Base-by-base conservation (phyloP, 1,140 invertebrate genomes). In the Heliconius melpomene region DNA sequence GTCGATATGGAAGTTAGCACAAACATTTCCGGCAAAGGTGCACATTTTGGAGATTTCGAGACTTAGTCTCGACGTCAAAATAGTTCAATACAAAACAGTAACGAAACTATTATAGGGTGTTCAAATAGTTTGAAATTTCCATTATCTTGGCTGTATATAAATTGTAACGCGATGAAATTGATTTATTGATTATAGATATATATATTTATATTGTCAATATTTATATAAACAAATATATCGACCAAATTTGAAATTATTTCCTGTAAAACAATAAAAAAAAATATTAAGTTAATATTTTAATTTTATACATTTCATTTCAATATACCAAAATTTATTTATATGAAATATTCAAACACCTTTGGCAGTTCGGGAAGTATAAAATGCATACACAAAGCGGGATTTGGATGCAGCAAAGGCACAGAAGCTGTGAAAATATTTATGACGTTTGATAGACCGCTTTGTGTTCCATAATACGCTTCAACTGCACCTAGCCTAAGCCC, bases 401-500 rank as follows among this genome's bases (percentile, higher is more conserved):
- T 91, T 89, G 76, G 84, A 81, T 82, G 85, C 85, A 86, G 81
- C 74, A 82, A 81, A 78, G 75, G 76, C 79, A 72, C 79, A 85
- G 78, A 80, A 88, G 86, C 88, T 90, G 86, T 82, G 86, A 89
- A 91, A 91, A 92, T 93, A 93, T 93, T 93, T 93, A 93, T 90
- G 90, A 91, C 87, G 80, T 91, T 88, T 91, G 91, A 93, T 93
- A 90, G 88, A 93, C 86, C 86, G 87, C 88, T 91, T 89, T 93
- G 86, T 92, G 85, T 80, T 81, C 79, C 82, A 71, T 79, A 77
- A 82, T 83, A 77, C 70, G n/a, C 36, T 77, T 75, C 74, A 73
- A 73, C 40, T 71, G 71, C 60, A 50, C 75, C 60, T n/a, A 77
- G 18, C n/a, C 57, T 79, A 50, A 79, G 57, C 60, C 13, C 60